These are phyloP conservation scores for Aptenodytes forsteri DNA, from an alignment of 2,113 vertebrate species.

Conservation along the genomic window DNA sequence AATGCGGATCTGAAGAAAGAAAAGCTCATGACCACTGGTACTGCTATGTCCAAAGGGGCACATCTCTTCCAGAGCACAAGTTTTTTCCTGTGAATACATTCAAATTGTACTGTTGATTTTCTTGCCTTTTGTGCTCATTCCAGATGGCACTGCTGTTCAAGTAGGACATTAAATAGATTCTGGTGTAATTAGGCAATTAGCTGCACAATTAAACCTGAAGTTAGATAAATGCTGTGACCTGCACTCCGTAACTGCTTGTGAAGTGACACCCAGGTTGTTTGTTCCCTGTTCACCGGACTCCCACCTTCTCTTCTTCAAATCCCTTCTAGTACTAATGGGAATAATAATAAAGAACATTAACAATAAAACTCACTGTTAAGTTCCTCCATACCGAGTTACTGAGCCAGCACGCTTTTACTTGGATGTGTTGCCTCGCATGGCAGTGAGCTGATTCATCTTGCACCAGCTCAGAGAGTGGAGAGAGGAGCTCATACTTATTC, in stretches of 20 bases:
- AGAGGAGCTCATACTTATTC: background rate
- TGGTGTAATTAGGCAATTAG: slow-evolving; percentile 29
- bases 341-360: background rate
- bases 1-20: background rate
- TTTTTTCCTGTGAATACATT: background rate
- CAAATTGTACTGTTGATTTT: background rate
- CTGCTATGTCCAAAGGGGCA: background rate
- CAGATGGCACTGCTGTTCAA: background rate
- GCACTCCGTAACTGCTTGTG: background rate
- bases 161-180: background rate
- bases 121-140: background rate
- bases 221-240: background rate
- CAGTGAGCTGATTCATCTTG: background rate
- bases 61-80: background rate
- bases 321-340: background rate
- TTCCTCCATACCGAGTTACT: background rate
- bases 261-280: background rate
- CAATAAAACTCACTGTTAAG: background rate
- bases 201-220: slow-evolving; percentile 8
- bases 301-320: background rate
- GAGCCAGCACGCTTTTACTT: background rate
- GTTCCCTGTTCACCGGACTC: background rate
- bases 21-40: background rate
- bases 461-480: background rate
- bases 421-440: accelerated